phyloP scores from a whole-genome alignment of 1,140 invertebrate genomes.

The Drosophila seguyi region DNA sequence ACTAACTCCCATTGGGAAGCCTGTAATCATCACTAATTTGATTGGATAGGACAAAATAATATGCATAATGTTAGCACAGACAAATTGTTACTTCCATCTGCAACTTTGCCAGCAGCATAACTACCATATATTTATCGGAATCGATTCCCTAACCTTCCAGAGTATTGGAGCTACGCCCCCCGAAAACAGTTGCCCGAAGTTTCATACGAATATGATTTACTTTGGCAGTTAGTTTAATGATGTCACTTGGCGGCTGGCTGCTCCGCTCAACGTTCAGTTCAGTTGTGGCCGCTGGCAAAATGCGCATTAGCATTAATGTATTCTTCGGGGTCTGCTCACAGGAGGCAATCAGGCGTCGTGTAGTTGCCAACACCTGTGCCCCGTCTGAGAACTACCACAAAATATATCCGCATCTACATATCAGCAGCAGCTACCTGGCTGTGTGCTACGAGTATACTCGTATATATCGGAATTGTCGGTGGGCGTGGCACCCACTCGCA shows the following conservation, averaged over 20 bases:
- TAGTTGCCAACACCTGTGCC: slow-evolving; percentile 67
- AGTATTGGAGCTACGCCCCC: slow-evolving; percentile 7
- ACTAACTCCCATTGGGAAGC: neutral
- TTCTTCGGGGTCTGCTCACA: slow-evolving; percentile 51
- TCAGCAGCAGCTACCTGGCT: slow-evolving; percentile 5
- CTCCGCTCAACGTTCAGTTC: slow-evolving; percentile 21
- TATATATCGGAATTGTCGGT: slow-evolving; percentile 49
- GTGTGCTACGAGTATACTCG: slow-evolving; percentile 2
- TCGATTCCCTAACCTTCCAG: slow-evolving; percentile 3
- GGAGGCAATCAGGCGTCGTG: slow-evolving; percentile 58
- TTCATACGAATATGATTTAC: slow-evolving; percentile 64
- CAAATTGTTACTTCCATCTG: slow-evolving; percentile 25
- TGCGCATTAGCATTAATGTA: slow-evolving; percentile 74
- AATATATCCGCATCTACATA: slow-evolving; percentile 36
- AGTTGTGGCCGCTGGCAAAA: slow-evolving; percentile 43
- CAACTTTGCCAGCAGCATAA: slow-evolving; percentile 13
- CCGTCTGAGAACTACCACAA: slow-evolving; percentile 21
- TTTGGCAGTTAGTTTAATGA: slow-evolving; percentile 63
- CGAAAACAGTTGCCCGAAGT: slow-evolving; percentile 18
- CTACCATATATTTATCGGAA: slow-evolving; percentile 23
- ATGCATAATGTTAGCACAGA: slow-evolving; percentile 25
- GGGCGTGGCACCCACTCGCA: slow-evolving; percentile 41
- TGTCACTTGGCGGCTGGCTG: slow-evolving; percentile 61
- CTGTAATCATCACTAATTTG: slow-evolving; percentile 28
- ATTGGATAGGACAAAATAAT: slow-evolving; percentile 29